Percentiles rank a stretch among this genome's conserved stretches.
phyloP scores from a whole-genome alignment of 2,888 invertebrate species.

The Exephanes ischioxanthus region DNA sequence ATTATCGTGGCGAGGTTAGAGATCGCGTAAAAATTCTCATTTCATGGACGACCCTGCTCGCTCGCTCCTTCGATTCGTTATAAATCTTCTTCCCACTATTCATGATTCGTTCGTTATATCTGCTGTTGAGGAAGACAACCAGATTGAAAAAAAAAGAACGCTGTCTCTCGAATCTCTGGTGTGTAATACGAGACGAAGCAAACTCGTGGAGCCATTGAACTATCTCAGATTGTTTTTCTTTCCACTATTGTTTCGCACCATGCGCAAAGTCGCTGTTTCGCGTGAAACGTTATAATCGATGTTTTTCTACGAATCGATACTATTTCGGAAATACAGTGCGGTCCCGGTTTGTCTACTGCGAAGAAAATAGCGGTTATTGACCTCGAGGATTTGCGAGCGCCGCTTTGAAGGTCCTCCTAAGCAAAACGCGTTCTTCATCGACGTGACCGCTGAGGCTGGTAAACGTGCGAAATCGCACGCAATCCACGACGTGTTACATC shows the following conservation, averaged over 20 bases:
- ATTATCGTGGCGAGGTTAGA: neutral
- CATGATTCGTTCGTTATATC: neutral
- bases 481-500: constrained; percentile 55
- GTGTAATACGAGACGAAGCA: neutral
- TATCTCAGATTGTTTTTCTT: neutral
- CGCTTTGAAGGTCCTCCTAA: constrained; percentile 16
- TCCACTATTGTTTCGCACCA: neutral
- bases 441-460: constrained; percentile 63
- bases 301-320: neutral
- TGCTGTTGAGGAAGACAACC: neutral
- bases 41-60: neutral
- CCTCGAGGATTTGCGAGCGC: constrained; percentile 2
- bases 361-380: constrained; percentile 24
- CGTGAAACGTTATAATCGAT: neutral
- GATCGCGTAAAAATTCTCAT: neutral
- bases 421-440: constrained; percentile 25
- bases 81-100: neutral
- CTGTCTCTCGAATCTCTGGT: neutral
- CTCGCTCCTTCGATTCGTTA: neutral
- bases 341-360: neutral
- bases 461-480: constrained; percentile 80
- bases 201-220: neutral
- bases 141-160: neutral
- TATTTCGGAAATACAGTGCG: neutral
- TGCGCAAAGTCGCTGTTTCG: neutral